Evolutionary conservation across 2,888 invertebrate species (phyloP).

Genomic region (Andrena flavipes): DNA sequence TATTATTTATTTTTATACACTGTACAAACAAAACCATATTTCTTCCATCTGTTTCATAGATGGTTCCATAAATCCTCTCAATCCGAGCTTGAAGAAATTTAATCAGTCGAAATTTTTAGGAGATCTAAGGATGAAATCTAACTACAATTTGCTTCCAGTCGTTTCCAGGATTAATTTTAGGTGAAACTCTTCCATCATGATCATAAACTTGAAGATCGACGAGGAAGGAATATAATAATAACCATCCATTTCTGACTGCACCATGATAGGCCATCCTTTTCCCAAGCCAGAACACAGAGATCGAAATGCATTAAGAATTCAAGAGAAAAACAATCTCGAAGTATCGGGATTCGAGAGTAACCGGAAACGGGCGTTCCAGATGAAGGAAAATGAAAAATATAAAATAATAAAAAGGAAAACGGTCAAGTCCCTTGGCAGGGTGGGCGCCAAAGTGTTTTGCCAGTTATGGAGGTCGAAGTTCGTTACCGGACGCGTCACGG

Average conservation of each 20-base stretch:
- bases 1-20: too few species aligned
- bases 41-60: too few species aligned
- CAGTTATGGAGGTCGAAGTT: slow-evolving; percentile 73
- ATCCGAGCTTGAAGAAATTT: too few species aligned
- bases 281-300: background rate
- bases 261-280: background rate
- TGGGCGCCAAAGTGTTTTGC: slow-evolving; percentile 67
- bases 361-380: slow-evolving; percentile 2
- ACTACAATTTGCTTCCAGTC: too few species aligned
- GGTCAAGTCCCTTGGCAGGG: slow-evolving; percentile 40
- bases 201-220: background rate
- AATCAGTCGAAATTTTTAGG: too few species aligned
- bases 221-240: background rate
- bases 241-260: background rate
- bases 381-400: slow-evolving; percentile 54
- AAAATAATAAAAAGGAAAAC: slow-evolving; percentile 59
- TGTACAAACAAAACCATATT: too few species aligned
- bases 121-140: too few species aligned
- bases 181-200: too few species aligned
- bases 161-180: too few species aligned
- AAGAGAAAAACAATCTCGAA: background rate
- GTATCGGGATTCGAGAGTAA: slow-evolving; percentile 4
- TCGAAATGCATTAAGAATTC: slow-evolving; percentile 23
- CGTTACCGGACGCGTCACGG: slow-evolving; percentile 73
- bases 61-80: too few species aligned